These are phyloP conservation scores for Tonatia bakeri DNA, from an alignment of 2,113 vertebrate species.

Conservation along the genomic window DNA sequence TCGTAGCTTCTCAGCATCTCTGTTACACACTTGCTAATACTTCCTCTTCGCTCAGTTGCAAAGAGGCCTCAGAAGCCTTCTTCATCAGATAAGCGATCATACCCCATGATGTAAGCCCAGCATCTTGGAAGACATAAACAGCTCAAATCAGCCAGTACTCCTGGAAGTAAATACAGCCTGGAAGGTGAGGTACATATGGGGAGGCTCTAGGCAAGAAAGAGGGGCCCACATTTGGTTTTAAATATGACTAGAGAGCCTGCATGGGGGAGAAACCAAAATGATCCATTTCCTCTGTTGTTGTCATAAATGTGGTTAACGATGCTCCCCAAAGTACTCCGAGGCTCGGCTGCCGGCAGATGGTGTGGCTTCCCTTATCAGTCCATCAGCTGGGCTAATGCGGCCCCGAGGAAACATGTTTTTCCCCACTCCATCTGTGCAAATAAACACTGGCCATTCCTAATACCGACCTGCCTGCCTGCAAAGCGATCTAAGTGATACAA, in stretches of 20 bases:
- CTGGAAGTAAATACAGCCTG: conserved; percentile 34
- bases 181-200: background rate
- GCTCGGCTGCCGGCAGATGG: background rate
- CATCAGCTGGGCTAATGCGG: conserved; percentile 40
- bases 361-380: conserved; percentile 35
- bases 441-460: conserved; percentile 45
- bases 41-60: background rate
- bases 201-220: background rate
- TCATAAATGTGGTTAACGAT: background rate
- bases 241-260: conserved; percentile 33
- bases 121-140: conserved; percentile 40
- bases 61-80: background rate
- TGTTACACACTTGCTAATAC: background rate
- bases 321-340: background rate
- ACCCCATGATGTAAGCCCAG: background rate
- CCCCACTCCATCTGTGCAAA: conserved; percentile 67
- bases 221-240: conserved; percentile 1
- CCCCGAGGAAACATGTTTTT: conserved; percentile 24
- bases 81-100: background rate
- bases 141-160: background rate
- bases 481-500: conserved; percentile 43
- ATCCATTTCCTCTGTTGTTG: conserved; percentile 23
- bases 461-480: background rate
- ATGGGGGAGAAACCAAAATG: background rate
- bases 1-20: background rate